Conservation (phyloP, 1,140 invertebrate species). For the Drosophila quadrilineata region DNA sequence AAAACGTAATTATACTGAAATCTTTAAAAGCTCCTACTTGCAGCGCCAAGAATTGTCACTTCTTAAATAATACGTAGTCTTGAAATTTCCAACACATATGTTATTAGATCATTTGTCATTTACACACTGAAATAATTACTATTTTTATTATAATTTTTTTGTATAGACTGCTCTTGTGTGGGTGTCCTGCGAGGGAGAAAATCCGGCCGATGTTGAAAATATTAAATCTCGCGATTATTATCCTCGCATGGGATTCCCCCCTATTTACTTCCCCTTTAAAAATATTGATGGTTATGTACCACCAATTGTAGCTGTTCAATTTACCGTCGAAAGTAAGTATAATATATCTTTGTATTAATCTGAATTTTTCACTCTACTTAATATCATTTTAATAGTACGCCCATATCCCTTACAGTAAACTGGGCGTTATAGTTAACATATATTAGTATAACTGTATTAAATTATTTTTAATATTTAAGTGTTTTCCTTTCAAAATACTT, state of each 20-base stretch:
- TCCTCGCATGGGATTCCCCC: constrained; percentile 89
- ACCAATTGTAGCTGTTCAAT: constrained; percentile 93
- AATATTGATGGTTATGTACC: constrained; percentile 92
- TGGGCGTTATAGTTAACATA: too few relatives aligned
- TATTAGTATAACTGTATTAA: too few relatives aligned
- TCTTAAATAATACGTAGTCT: too few relatives aligned
- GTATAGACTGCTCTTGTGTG: constrained; percentile 88
- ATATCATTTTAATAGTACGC: not conserved
- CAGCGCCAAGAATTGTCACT: too few relatives aligned
- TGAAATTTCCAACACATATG: not conserved
- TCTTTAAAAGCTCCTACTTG: too few relatives aligned
- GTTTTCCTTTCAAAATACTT: too few relatives aligned
- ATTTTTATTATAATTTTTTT: constrained; percentile 8
- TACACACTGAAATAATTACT: not conserved
- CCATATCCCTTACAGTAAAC: not conserved
- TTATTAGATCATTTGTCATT: too few relatives aligned
- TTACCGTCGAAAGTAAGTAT: constrained; percentile 90
- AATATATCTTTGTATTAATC: not conserved
- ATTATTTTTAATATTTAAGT: too few relatives aligned
- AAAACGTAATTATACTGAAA: too few relatives aligned
- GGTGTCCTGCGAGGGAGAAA: constrained; percentile 94
- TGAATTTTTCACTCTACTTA: not conserved
- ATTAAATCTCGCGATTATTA: constrained; percentile 92
- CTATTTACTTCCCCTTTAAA: constrained; percentile 90
- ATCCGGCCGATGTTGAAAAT: constrained; percentile 94